Evolutionary conservation across 2,888 invertebrate genomes (phyloP), one percentile per base, ranked within the genome.

Genomic region (Maniola hyperantus): DNA sequence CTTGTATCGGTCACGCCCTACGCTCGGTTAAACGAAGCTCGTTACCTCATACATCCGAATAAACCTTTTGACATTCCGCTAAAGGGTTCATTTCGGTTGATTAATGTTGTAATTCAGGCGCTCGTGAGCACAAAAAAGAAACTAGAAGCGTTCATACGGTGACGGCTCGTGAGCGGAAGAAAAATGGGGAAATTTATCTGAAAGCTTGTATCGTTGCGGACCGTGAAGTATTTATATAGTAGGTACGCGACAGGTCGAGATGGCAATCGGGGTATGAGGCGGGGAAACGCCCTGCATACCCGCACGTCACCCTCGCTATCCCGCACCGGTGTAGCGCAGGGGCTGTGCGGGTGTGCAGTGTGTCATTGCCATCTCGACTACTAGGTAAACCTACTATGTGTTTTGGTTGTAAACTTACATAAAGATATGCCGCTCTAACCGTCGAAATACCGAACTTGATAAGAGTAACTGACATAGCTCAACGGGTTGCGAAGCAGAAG

Each of bases 31-130:
- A 85, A 80, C 81, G 76, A 80, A 74, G 74, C 83, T 85, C 84
- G 82, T 86, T 85, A 82, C 80, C 71, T 72, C 76, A 65, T 77
- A 82, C 82, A 89, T 87, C 57, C 85, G 78, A 79, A 81, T 83
- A 84, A 87, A 83, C 87, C 86, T 89, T 89, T 87, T 89, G 88
- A 90, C 88, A 85, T 88, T 87, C 85, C 83, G 85, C 85, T 89
- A 88, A 90, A 88, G 89, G 87, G 86, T 88, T 88, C 85, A 89
- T 91, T 89, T 89, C 79, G 76, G 76, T 81, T 89, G 89, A 91
- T 87, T 87, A 88, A 89, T 91, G 86, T 79, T 79, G 85, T 87
- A 88, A 90, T 89, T 88, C 84, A 81, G 85, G 83, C 77, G 81
- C 83, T 82, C 79, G 80, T 78, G 80, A 79, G 80, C 80, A 84